Evolutionary conservation across 2,797 vertebrate genomes (phyloP), one percentile per base, ranked within the genome.

Genomic region (Nannoperca australis): DNA sequence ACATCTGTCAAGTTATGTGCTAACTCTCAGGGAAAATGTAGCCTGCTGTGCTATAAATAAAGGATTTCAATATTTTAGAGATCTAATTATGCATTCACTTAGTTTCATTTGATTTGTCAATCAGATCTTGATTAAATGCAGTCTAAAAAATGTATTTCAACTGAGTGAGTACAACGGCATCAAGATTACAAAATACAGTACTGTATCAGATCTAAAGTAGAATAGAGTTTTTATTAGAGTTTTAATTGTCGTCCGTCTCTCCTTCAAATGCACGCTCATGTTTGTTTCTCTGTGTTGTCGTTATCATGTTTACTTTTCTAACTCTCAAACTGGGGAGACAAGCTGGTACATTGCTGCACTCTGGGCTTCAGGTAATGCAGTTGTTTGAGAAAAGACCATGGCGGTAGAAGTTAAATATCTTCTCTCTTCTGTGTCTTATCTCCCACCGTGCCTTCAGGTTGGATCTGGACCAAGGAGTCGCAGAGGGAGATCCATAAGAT

Each of bases 401-500:
- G 20, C 22, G 53, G 18, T 27, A 27, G 34, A 7, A 13, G 0
- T 30, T 22, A 44, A 44, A 11, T 22, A 22, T 73, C 30, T 73
- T 17, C 8, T 53, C 40, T 7, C 3, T 58, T n/a, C 14, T 27
- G 14, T 70, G 13, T 70, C 24, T 36, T 18, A 17, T 73, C 5
- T 53, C 4, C 42, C 3, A 65, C 54, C 38, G 3, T 51, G 18
- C 17, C 22, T 18, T 63, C 82, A 99, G 98, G 98, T 70, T 99
- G 97, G 98, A 99, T 99, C 90, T 99, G 98, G 98, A 97, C 96
- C 69, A 96, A 95, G 78, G 97, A 99, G 83, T 97, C 97, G 53
- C 95, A 97, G 72, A 96, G 94, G 88, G 97, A 99, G 89, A 97
- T 99, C 88, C 94, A 95, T 65, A 94, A 89, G 71, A 95, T 95